Evolutionary conservation across 2,113 vertebrate genomes (phyloP), one percentile per base, ranked within the genome.

Genomic region (Pelecanoides urinatrix): DNA sequence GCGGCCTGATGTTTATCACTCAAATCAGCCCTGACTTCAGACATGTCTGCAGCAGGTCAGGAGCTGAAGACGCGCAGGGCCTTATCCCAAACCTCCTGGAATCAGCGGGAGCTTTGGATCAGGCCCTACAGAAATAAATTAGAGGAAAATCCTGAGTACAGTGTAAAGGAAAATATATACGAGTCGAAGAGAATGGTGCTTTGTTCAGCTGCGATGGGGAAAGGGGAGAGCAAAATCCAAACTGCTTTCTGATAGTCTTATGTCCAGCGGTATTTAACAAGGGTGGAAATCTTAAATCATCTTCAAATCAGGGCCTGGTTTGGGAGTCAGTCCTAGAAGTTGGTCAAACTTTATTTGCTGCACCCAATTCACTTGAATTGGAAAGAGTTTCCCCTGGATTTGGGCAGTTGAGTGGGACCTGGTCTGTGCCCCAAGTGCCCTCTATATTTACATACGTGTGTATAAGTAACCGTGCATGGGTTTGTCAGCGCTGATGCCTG

Each of bases 391-490:
- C 32, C 36, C 32, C 36, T 30, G 20, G 62, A 12, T 68, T 56
- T 61, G 66, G 44, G 44, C 30, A n/a, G 44, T 14, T 9, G 42
- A 58, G 50, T 13, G 52, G 58, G 52, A 56, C 25, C 45, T 44
- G 53, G 16, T 67, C 53, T 2, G 6, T n/a, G 32, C 45, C 26
- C 32, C 30, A 44, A 17, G 30, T 74, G 2, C 8, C 42, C 55
- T 26, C 20, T 20, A 0, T 17, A 4, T 34, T 44, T n/a, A 0
- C 4, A 0, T 1, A 9, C 0, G 3, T 6, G 9, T 4, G 7
- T 16, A 3, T 16, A 19, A 27, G 23, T 27, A 12, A 10, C 22
- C 42, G 2, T 0, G 4, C 6, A 4, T 1, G 8, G 0, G 1
- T 25, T 22, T 42, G 13, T 25, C 61, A 16, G 42, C 40, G 6